A percentile compares a stretch with the other conserved stretches of the same genome.
phyloP scores from a whole-genome alignment of 2,113 vertebrate genomes.

The Alethe castanea region DNA sequence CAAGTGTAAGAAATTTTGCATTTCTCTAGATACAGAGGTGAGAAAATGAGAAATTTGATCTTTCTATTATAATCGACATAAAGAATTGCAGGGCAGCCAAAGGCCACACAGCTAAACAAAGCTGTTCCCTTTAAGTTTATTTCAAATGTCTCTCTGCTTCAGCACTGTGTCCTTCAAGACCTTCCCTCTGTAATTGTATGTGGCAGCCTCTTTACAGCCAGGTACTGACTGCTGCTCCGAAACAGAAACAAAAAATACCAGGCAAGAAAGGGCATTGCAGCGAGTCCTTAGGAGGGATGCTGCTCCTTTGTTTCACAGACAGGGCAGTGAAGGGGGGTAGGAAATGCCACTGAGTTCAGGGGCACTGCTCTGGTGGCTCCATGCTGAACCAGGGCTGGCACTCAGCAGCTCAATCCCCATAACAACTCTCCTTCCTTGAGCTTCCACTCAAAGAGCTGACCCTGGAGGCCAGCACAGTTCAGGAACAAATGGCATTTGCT shows the following conservation, averaged over 20 bases:
- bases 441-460: neutral
- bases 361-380: neutral
- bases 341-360: neutral
- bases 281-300: neutral
- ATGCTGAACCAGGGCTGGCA: rapidly evolving
- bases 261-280: slow-evolving; percentile 22
- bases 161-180: slow-evolving; percentile 36
- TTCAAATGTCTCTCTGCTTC: slow-evolving; percentile 30
- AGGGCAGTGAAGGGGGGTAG: neutral
- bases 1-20: slow-evolving; percentile 55
- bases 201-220: slow-evolving; percentile 26
- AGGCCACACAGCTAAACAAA: slow-evolving; percentile 13
- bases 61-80: slow-evolving; percentile 41
- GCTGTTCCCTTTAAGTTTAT: slow-evolving; percentile 33
- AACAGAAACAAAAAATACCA: neutral
- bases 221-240: neutral
- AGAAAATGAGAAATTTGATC: slow-evolving; percentile 56
- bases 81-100: slow-evolving; percentile 42
- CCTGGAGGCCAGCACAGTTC: neutral
- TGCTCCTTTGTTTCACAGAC: neutral
- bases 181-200: slow-evolving; percentile 21
- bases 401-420: neutral
- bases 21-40: slow-evolving; percentile 20
- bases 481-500: neutral
- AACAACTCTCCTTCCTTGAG: neutral